These are phyloP conservation scores for Agelastica alni DNA, from an alignment of 2,888 invertebrate genomes.

Conservation along the genomic window DNA sequence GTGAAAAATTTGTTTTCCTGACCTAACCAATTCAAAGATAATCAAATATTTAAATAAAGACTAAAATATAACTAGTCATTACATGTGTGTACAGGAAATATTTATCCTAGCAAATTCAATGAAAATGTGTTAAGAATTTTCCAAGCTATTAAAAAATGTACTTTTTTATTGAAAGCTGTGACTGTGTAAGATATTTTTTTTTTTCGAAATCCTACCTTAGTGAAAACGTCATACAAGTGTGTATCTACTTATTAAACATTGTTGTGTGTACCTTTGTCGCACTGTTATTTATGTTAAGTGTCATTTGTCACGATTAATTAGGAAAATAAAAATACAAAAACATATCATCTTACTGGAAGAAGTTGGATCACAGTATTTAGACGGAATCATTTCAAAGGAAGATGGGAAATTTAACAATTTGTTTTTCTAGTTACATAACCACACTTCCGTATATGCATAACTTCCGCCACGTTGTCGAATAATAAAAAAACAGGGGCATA, in stretches of 20 bases:
- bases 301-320: neutral
- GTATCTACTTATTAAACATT: neutral
- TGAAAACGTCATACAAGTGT: too few species aligned
- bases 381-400: conserved; percentile 51
- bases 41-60: too few species aligned
- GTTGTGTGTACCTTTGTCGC: neutral
- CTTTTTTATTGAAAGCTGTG: too few species aligned
- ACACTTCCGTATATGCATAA: conserved; percentile 15
- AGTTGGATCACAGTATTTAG: conserved; percentile 53
- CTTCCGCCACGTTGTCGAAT: conserved; percentile 7
- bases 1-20: too few species aligned
- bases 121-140: too few species aligned
- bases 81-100: too few species aligned
- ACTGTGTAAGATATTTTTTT: too few species aligned
- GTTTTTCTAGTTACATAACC: conserved; percentile 18
- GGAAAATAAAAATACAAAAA: conserved; percentile 31
- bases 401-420: conserved; percentile 15
- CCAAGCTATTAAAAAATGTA: too few species aligned
- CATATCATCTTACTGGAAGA: conserved; percentile 49
- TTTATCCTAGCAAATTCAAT: too few species aligned
- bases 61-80: too few species aligned
- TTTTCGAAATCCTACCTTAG: too few species aligned
- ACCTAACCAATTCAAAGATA: too few species aligned
- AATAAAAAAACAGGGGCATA: conserved; percentile 12
- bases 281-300: neutral